phyloP scores from a whole-genome alignment of 2,888 invertebrate genomes.

The Ditylenchus weischeri region DNA sequence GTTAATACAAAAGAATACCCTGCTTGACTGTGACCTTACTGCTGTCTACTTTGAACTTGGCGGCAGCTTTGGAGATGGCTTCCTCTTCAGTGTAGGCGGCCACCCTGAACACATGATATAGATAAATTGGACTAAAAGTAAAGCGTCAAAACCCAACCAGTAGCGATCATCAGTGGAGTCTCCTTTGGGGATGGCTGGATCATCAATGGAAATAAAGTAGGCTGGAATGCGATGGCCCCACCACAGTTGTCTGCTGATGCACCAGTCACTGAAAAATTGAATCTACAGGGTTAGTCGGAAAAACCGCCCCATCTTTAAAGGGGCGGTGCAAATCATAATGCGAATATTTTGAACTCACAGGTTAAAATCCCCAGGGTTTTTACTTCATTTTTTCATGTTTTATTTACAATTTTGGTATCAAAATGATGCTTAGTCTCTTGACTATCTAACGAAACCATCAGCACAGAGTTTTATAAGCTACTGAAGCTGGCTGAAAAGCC shows the following conservation, averaged over 20 bases:
- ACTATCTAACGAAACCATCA: no score
- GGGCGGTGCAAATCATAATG: no score
- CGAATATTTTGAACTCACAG: no score
- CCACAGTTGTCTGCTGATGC: constrained; percentile 94
- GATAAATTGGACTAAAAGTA: no score
- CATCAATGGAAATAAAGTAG: constrained; percentile 69
- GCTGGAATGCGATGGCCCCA: constrained; percentile 99
- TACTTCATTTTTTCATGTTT: no score
- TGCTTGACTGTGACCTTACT: constrained; percentile 60
- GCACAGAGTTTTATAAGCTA: no score
- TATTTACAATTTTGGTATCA: no score
- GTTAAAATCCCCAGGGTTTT: no score
- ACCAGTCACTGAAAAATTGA: constrained; percentile 79
- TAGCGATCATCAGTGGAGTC: constrained; percentile 62
- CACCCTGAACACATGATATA: constrained; percentile 53
- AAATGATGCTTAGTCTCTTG: no score
- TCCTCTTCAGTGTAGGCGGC: constrained; percentile 69
- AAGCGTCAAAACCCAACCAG: constrained; percentile 61
- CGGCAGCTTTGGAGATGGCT: constrained; percentile 75
- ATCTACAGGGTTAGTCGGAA: no score
- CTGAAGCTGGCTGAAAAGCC: no score
- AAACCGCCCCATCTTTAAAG: no score
- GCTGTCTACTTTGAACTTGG: constrained; percentile 67
- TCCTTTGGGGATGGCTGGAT: constrained; percentile 33
- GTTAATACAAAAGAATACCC: constrained; percentile 51